These are phyloP conservation scores for Drosophila leontia DNA, from an alignment of 1,140 invertebrate genomes.

Conservation along the genomic window DNA sequence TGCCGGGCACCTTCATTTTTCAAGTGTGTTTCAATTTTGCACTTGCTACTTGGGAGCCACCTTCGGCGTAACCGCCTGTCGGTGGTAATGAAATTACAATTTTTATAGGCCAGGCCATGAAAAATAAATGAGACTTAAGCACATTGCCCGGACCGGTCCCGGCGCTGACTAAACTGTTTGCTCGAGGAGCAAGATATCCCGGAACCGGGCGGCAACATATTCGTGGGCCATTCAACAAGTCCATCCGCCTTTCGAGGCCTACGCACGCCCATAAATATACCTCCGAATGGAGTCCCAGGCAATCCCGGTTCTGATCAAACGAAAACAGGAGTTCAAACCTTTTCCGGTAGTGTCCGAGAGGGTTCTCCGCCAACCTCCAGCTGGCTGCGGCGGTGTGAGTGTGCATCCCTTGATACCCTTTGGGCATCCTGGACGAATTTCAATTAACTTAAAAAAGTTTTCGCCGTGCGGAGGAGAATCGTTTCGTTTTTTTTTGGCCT, in stretches of 20 bases:
- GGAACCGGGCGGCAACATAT: constrained; percentile 15
- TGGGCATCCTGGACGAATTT: constrained; percentile 38
- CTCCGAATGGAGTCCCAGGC: constrained; percentile 10
- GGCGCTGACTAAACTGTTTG: constrained; percentile 49
- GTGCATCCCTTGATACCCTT: constrained; percentile 6
- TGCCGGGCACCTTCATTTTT: constrained; percentile 70
- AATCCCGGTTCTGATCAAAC: constrained; percentile 39
- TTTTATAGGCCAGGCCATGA: constrained; percentile 78
- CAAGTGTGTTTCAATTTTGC: constrained; percentile 77
- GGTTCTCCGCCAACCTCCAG: neutral
- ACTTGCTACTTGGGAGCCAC: constrained; percentile 43
- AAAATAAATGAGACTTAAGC: constrained; percentile 84
- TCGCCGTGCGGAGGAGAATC: constrained; percentile 11
- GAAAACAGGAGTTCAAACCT: constrained; percentile 39
- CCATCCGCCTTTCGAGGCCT: constrained; percentile 29
- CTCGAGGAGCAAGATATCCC: constrained; percentile 3
- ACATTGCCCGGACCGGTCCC: constrained; percentile 50
- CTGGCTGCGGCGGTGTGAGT: neutral
- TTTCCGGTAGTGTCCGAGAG: constrained; percentile 24
- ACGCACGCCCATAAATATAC: constrained; percentile 74
- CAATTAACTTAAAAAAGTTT: constrained; percentile 81
- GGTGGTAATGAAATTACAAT: constrained; percentile 84
- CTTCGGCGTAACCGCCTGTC: constrained; percentile 45
- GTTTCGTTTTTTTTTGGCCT: constrained; percentile 25
- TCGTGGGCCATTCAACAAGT: constrained; percentile 70